Conservation (phyloP, 2,888 invertebrate genomes). For the Campoplex capitator region DNA sequence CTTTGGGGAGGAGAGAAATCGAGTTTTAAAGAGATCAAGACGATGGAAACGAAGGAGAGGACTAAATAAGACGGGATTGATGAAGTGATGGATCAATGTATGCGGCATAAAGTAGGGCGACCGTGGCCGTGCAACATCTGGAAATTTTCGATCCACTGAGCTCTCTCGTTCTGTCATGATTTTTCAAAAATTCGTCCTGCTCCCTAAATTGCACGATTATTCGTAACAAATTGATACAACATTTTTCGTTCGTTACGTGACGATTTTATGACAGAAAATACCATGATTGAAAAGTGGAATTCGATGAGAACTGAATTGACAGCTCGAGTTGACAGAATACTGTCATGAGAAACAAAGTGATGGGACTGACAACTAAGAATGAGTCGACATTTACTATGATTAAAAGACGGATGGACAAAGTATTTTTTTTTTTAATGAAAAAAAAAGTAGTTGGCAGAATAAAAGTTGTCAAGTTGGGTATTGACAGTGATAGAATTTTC, state of each 20-base stretch:
- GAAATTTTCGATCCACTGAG: slow-evolving; percentile 69
- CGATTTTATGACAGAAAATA: no score
- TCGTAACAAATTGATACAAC: neutral
- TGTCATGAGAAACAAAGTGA: neutral
- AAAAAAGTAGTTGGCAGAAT: neutral
- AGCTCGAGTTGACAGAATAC: neutral
- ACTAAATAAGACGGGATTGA: slow-evolving; percentile 22
- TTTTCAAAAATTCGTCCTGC: slow-evolving; percentile 9
- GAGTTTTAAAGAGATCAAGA: slow-evolving; percentile 25
- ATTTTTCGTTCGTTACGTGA: neutral
- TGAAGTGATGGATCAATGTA: slow-evolving; percentile 30
- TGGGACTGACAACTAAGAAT: neutral
- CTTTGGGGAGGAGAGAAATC: neutral
- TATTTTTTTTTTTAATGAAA: no score
- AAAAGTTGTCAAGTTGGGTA: neutral
- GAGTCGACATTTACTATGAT: neutral
- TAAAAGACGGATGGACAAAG: no score
- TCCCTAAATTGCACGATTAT: neutral
- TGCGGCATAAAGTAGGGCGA: slow-evolving; percentile 26
- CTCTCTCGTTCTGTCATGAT: slow-evolving; percentile 24
- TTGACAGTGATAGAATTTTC: neutral
- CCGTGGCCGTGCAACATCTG: slow-evolving; percentile 73
- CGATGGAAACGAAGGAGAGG: slow-evolving; percentile 1
- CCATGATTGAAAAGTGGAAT: neutral
- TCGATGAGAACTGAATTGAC: neutral